These are phyloP conservation scores for Holotrichia oblita DNA, from an alignment of 1,140 invertebrate genomes.

Conservation along the genomic window DNA sequence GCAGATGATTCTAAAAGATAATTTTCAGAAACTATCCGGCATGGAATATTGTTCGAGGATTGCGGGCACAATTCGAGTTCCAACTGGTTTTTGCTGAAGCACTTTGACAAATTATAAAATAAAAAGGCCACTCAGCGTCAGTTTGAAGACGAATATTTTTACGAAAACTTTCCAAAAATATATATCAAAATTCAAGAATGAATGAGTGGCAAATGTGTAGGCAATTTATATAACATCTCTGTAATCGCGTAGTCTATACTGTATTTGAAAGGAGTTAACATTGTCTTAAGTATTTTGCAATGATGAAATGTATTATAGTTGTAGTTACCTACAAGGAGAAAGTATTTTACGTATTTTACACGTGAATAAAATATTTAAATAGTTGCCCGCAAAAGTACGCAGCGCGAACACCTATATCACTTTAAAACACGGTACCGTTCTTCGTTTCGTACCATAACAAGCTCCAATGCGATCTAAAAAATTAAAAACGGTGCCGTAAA, in stretches of 20 bases:
- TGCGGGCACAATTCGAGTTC: too few relatives aligned
- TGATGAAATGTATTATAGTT: neutral
- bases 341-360: slow-evolving; percentile 41
- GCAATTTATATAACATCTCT: neutral
- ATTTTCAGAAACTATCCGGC: too few relatives aligned
- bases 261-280: neutral
- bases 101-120: too few relatives aligned
- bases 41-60: too few relatives aligned
- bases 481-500: neutral
- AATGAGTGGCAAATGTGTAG: too few relatives aligned
- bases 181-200: too few relatives aligned
- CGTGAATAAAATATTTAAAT: slow-evolving; percentile 39
- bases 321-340: slow-evolving; percentile 42
- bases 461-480: neutral
- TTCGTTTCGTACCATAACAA: neutral
- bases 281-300: slow-evolving; percentile 19
- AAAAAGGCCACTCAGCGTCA: too few relatives aligned
- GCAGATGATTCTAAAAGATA: too few relatives aligned
- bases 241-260: neutral
- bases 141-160: too few relatives aligned
- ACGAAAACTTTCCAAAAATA: too few relatives aligned
- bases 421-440: neutral
- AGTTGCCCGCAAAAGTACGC: slow-evolving; percentile 33
- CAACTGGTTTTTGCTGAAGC: too few relatives aligned
- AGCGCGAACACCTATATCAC: neutral